phyloP scores from a whole-genome alignment of 1,140 invertebrate genomes.

The Zeugodacus cucurbitae region DNA sequence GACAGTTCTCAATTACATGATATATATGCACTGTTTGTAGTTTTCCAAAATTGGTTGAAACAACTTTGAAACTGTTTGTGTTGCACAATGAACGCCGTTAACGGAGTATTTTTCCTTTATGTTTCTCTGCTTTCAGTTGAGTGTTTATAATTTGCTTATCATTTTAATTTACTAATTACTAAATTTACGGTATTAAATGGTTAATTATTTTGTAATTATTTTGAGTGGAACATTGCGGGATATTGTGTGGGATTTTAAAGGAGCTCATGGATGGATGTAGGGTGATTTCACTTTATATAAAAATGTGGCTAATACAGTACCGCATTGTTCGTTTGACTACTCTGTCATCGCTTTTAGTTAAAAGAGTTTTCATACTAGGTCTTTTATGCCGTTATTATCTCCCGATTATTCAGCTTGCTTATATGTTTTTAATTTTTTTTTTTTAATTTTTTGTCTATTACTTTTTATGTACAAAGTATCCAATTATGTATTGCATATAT shows the following conservation, averaged over 20 bases:
- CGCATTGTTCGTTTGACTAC: not conserved
- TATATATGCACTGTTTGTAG: not conserved
- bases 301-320: slow-evolving; percentile 14
- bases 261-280: not conserved
- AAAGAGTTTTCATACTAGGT: not conserved
- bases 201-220: slow-evolving; percentile 35
- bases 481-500: slow-evolving; percentile 51
- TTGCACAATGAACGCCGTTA: not conserved
- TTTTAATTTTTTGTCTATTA: slow-evolving; percentile 20
- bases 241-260: slow-evolving; percentile 10
- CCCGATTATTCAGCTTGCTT: not conserved
- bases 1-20: slow-evolving; percentile 11
- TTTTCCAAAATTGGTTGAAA: not conserved
- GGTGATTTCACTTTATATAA: slow-evolving; percentile 42
- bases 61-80: slow-evolving; percentile 23
- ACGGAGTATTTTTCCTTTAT: not conserved
- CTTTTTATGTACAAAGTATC: slow-evolving; percentile 9
- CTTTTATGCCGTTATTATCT: not conserved
- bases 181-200: slow-evolving; percentile 34
- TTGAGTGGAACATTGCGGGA: not conserved
- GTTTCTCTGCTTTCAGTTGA: not conserved
- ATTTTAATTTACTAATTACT: not conserved
- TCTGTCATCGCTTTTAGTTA: not conserved
- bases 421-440: not conserved
- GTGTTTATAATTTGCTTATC: slow-evolving; percentile 24